Base-by-base conservation (phyloP, 2,113 vertebrate genomes). In the Mustela nigripes region DNA sequence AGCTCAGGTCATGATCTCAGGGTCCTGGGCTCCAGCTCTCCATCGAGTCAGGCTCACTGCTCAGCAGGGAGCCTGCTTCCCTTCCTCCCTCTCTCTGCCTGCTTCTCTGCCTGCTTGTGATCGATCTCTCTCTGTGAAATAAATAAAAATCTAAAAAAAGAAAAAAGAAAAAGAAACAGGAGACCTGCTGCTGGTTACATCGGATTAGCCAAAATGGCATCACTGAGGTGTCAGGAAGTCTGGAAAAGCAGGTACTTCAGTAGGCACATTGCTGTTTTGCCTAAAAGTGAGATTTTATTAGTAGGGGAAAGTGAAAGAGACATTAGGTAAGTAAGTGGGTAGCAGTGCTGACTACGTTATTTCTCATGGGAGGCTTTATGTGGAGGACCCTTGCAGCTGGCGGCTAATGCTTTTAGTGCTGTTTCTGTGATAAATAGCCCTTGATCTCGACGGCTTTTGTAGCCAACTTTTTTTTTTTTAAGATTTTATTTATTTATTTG, bases 251-350 rank as follows among this genome's bases (percentile, higher is more conserved):
- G 18, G 26, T 62, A 21, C 56, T 50, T 62, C 21, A 22, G 48
- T 60, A 83, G 58, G 76, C 56, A 67, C 14, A 12, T 14, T 50
- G 50, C 24, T 93, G 15, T 60, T 19, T 87, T 78, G 50, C 58
- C n/a, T 63, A 78, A 62, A 86, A 88, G 31, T 33, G 56, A 93
- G 73, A 14, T 45, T 95, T 96, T 42, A 33, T 73, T 90, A 79
- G 11, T 60, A 24, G 36, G 50, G 86, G 24, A 78, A 81, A 69
- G n/a, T 53, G 39, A 39, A 56, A 10, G 73, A 60, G 36, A 53
- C 7, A 0, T 31, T 5, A n/a, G 85, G 5, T 22, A n/a, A 39
- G 5, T 22, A n/a, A 39, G 60, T 39, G 18, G 1, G 11, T 42
- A 36, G 48, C 12, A 21, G 65, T 10, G 36, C 65, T 16, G 56